phyloP scores from a whole-genome alignment of 2,113 vertebrate species.

The Donacobius atricapilla region DNA sequence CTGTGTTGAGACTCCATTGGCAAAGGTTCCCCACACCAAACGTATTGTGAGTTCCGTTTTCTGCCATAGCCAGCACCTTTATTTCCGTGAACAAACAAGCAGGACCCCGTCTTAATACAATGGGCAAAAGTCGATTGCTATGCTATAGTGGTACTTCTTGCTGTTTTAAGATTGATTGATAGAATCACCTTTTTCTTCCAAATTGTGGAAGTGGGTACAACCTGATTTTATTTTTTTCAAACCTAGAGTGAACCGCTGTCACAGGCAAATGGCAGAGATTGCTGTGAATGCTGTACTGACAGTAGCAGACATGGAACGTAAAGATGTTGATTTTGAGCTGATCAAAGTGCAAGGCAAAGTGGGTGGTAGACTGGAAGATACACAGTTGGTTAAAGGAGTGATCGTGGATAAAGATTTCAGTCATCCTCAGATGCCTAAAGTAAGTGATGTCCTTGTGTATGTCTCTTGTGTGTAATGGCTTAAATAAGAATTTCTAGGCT shows the following conservation, averaged over 20 bases:
- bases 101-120: rapidly evolving
- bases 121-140: rapidly evolving
- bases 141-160: background rate
- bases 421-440: conserved; percentile 99
- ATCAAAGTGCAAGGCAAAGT: conserved; percentile 99
- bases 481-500: background rate
- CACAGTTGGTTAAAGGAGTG: conserved; percentile 93
- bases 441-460: conserved; percentile 32
- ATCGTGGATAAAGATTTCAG: conserved; percentile 99
- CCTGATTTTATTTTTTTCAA: background rate
- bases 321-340: conserved; percentile 97
- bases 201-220: background rate
- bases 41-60: rapidly evolving
- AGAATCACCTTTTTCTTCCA: background rate
- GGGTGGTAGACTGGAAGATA: conserved; percentile 95
- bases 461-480: background rate
- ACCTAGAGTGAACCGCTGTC: conserved; percentile 93
- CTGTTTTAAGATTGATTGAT: background rate
- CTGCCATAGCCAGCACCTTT: background rate
- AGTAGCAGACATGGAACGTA: conserved; percentile 95
- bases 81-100: background rate
- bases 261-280: conserved; percentile 98
- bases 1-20: background rate
- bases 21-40: background rate
- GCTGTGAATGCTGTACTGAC: conserved; percentile 93